Base-by-base conservation (phyloP, 2,797 vertebrate genomes). In the Diplodus puntazzo region DNA sequence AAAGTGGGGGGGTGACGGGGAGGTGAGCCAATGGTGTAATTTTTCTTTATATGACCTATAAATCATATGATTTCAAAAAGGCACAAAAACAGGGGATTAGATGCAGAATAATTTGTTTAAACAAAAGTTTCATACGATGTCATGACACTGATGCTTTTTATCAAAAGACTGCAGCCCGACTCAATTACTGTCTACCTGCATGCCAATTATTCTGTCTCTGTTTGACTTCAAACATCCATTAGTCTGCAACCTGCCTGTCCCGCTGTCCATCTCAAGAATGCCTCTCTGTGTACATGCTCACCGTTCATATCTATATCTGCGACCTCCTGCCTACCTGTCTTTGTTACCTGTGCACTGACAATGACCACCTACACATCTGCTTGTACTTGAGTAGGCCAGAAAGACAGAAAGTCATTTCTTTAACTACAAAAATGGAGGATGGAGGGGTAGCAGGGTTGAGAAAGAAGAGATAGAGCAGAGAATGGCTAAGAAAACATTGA, bases 281-380 rank as follows among this genome's bases (percentile, higher is more conserved):
- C 49, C 13, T 74, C 30, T 72, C 20, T 58, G 60, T 30, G 42
- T 70, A n/a, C 16, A 42, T 46, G 20, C 2, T 57, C 39, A 53
- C 39, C 9, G 2, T 20, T 73, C 42, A 52, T n/a, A 42, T 71
- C 23, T 55, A n/a, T 48, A 46, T 81, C 48, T 80, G 43, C 84
- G 79, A 82, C 69, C 73, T 57, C 78, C 74, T 57, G 75, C 59
- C 61, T 79, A 80, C 85, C 86, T 50, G 39, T 76, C 75, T 82
- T 68, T 43, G 75, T 94, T 96, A 97, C 93, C 95, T 96, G 95
- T 90, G 93, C 94, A 87, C 84, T 87, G 91, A 91, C 80, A 74
- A 55, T 84, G 92, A 94, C 92, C 90, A 91, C 87, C 88, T 92
- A 92, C 82, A 97, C 96, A 97, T 97, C 96, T 97, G 96, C 94